Evolutionary conservation across 1,140 invertebrate genomes (phyloP).

Genomic region (Apis laboriosa): DNA sequence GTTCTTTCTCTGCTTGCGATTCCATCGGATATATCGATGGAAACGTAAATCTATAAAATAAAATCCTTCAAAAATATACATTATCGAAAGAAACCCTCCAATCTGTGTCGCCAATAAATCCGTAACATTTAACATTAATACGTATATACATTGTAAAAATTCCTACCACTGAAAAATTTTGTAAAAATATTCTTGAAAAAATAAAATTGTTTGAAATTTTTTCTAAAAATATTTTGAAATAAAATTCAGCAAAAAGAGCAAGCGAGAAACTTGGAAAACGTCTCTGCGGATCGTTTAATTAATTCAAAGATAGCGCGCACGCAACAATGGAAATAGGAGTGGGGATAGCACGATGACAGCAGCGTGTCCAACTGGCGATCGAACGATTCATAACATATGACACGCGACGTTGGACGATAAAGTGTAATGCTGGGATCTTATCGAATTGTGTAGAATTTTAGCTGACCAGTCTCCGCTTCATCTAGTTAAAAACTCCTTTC

Average conservation of each 20-base stretch:
- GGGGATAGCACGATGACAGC: background rate
- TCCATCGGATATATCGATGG: background rate
- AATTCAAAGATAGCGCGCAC: constrained; percentile 32
- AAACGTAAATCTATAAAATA: constrained; percentile 3
- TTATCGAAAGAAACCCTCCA: background rate
- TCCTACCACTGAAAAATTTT: too few relatives aligned
- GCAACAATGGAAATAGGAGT: background rate
- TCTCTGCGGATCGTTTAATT: constrained; percentile 29
- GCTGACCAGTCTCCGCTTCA: constrained; percentile 57
- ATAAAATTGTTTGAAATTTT: background rate
- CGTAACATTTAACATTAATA: background rate
- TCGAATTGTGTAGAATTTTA: constrained; percentile 58
- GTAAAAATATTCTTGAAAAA: background rate
- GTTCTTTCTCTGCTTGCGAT: background rate
- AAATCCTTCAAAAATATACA: background rate
- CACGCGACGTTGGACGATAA: constrained; percentile 34
- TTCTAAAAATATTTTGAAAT: background rate
- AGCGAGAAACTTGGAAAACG: background rate
- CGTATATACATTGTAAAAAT: too few relatives aligned
- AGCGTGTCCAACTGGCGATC: constrained; percentile 6
- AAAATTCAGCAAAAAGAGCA: background rate
- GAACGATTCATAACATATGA: constrained; percentile 44
- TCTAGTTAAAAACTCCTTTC: too few relatives aligned
- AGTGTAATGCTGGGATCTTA: constrained; percentile 64
- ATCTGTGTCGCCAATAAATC: background rate